These are phyloP conservation scores for Physella acuta DNA, from an alignment of 1,140 invertebrate species.

Conservation along the genomic window DNA sequence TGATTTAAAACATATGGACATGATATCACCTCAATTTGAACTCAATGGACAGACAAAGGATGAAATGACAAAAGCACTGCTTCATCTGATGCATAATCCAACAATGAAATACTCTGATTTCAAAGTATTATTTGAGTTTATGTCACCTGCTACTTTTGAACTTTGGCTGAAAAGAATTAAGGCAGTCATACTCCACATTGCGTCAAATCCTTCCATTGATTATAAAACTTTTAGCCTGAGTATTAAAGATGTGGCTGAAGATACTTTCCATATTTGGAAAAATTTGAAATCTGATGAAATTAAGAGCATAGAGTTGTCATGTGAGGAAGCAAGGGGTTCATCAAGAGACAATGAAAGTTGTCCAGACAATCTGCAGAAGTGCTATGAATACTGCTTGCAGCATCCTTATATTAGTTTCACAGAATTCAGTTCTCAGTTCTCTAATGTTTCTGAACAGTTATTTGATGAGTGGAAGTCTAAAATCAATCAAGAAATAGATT, in stretches of 20 bases:
- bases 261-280: conserved; percentile 26
- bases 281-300: conserved; percentile 8
- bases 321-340: neutral
- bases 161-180: conserved; percentile 26
- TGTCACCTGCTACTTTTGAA: conserved; percentile 29
- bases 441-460: neutral
- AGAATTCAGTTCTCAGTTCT: neutral
- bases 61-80: conserved; percentile 25
- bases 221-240: conserved; percentile 23
- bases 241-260: conserved; percentile 22
- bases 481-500: neutral
- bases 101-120: conserved; percentile 27
- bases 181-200: conserved; percentile 18
- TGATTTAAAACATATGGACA: no score
- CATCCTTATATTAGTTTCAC: neutral
- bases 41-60: neutral
- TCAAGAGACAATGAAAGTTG: no score
- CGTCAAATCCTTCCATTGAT: conserved; percentile 25
- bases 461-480: conserved; percentile 8
- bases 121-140: conserved; percentile 19
- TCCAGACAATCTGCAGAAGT: neutral
- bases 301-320: neutral
- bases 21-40: no score
- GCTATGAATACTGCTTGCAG: conserved; percentile 13
- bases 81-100: conserved; percentile 28